A percentile compares a stretch with the other conserved stretches of the same genome.
Evolutionary conservation across 2,888 invertebrate species (phyloP).

Genomic region (Drosophila nigricruria): DNA sequence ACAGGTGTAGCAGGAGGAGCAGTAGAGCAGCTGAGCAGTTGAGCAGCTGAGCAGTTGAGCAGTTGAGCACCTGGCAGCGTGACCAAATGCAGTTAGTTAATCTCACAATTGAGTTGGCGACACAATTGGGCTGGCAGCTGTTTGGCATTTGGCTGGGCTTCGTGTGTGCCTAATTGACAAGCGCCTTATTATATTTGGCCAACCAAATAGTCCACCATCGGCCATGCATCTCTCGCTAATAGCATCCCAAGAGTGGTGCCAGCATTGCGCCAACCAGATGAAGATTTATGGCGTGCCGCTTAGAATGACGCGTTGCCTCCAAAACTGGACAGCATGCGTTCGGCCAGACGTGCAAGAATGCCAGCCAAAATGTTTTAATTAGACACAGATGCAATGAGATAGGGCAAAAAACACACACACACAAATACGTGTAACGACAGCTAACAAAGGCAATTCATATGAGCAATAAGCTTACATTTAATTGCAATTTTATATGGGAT

Average conservation of each 20-base stretch:
- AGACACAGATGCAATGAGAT: constrained; percentile 34
- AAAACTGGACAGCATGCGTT: constrained; percentile 62
- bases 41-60: neutral
- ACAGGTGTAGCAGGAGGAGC: neutral
- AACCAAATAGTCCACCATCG: constrained; percentile 7
- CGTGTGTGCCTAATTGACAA: constrained; percentile 70
- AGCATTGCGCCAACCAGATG: constrained; percentile 34
- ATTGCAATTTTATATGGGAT: too few species aligned
- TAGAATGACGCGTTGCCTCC: constrained; percentile 56
- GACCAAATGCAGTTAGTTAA: constrained; percentile 72
- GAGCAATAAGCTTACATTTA: neutral
- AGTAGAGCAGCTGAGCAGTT: neutral
- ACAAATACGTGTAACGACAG: neutral
- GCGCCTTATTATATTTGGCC: constrained; percentile 23
- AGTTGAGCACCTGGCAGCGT: constrained; percentile 33
- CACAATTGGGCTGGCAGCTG: constrained; percentile 73
- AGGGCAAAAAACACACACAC: neutral
- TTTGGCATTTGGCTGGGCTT: constrained; percentile 57
- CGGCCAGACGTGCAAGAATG: constrained; percentile 67
- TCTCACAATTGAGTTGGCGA: constrained; percentile 71
- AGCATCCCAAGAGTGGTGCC: constrained; percentile 55
- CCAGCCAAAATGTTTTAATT: constrained; percentile 72
- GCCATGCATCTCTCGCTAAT: constrained; percentile 56
- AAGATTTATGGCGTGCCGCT: constrained; percentile 66
- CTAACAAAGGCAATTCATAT: neutral